Base-by-base conservation (phyloP, 1,140 invertebrate species). In the Ostrea edulis region DNA sequence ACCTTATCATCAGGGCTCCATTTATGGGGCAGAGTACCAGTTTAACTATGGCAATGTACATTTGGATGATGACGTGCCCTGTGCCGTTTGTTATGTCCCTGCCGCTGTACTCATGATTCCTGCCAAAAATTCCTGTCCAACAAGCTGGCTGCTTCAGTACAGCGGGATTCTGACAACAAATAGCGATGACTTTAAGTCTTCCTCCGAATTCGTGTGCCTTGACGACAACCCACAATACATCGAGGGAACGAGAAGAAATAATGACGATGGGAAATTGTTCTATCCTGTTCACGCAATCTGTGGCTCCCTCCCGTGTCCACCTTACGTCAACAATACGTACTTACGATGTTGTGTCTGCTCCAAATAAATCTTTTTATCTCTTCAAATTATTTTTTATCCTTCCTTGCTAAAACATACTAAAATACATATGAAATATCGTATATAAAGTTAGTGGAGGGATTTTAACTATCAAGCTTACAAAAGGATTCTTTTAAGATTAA, bases 201-300 rank as follows among this genome's bases (percentile, higher is more conserved):
- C 86, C n/a, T 83, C 81, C 2, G 58, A 89, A 35, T 89, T 84
- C 77, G 68, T 87, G 12, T 89, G 88, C 62, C 35, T 89, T 8
- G 88, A 89, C 44, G 11, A 58, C 14, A 22, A 85, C 17, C 82
- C 88, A 20, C 0, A 35, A 0, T 29, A 82, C 17, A 52, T 89
- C 3, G 85, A 87, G 20, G 86, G 82, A 8, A 53, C 77, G 20
- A 14, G 35, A 51, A 17, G 11, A 12, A 51, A 65, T 54, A 12
- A 86, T 14, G 62, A 53, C 29, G 51, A 89, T 51, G 88, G 88
- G 12, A 89, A 87, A 35, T 53, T 89, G 14, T 89, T 89, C 22
- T 83, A 44, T 84, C 81, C 85, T 44, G 85, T 86, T 0, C n/a
- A 84, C 29, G 65, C 88, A 8, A 51, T 25, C 3, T 86, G 88